phyloP scores from a whole-genome alignment of 37 sponge, comb jelly and placozoan genomes.

The Aphrocallistes beatrix region DNA sequence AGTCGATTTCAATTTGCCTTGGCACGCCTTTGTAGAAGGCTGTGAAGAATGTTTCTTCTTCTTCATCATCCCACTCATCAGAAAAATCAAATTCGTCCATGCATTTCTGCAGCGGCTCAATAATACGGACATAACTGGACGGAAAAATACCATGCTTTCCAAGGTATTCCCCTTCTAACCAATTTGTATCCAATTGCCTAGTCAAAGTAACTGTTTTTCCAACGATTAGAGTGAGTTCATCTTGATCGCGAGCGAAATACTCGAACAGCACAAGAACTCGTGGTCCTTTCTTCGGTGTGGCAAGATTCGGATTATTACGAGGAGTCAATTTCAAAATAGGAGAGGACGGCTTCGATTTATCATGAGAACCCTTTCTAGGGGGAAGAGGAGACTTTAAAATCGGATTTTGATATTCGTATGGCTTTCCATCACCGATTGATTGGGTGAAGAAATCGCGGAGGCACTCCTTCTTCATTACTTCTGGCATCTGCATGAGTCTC shows the following conservation, averaged over 20 bases:
- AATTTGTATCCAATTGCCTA: neutral
- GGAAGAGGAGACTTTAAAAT: slow-evolving; percentile 7
- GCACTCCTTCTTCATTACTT: neutral
- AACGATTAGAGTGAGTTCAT: slow-evolving; percentile 39
- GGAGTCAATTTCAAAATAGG: neutral
- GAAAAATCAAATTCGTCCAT: slow-evolving; percentile 23
- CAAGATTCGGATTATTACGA: neutral
- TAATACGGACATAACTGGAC: slow-evolving; percentile 40
- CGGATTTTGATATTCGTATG: slow-evolving; percentile 9
- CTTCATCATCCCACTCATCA: slow-evolving; percentile 46
- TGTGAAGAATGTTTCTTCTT: slow-evolving; percentile 26
- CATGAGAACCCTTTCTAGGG: neutral
- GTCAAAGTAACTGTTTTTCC: slow-evolving; percentile 20
- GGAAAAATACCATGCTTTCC: slow-evolving; percentile 44
- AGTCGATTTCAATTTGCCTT: slow-evolving; percentile 33
- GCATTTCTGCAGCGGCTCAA: slow-evolving; percentile 26
- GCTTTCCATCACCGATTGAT: slow-evolving; percentile 1
- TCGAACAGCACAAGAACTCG: slow-evolving; percentile 20
- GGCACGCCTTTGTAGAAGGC: slow-evolving; percentile 25
- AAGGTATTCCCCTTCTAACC: slow-evolving; percentile 22
- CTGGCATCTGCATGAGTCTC: neutral
- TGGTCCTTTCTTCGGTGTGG: neutral
- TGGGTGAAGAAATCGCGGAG: neutral
- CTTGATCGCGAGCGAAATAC: slow-evolving; percentile 29
- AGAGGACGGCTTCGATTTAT: neutral